Evolutionary conservation across 2,888 invertebrate species (phyloP), one percentile per base, ranked within the genome.

Genomic region (Chorisops tibialis): DNA sequence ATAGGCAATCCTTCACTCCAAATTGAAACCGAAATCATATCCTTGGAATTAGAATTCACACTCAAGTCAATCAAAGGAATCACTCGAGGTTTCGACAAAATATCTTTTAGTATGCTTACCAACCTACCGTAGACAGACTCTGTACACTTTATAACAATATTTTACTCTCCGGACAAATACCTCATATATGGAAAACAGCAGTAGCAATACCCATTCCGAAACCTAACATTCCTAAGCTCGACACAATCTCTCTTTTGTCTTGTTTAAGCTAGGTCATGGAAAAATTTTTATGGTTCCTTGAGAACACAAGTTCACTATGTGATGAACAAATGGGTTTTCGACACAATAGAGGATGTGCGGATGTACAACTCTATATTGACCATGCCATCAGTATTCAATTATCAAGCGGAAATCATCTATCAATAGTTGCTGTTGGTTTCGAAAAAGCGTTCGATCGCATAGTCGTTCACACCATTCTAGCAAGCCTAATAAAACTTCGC

Each of bases 401-500:
- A 30, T 63, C 60, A 14, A 54, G 18, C 19, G 45, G 24, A 59
- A 63, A 63, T 61, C 52, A 64, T 47, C 45, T 63, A 24, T 60
- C 59, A 54, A 63, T 64, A 7, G 14, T 61, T 39, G 39, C 61
- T 38, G 60, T 63, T 47, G 65, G 65, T 59, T 66, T 66, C 48
- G 63, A 58, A 58, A 64, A 47, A 51, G 62, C 62, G 7, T 66
- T 64, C 38, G 63, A 63, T 37, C 63, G 61, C 49, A 62, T 65
- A 7, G 61, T 54, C 4, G 24, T 50, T 12, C 63, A 64, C 24
- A 16, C 60, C 2, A 48, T 66, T 16, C 30, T n/a, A n/a, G n/a
- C 64, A 2, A 54, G 62, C 1, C 54, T 63, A 54, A 50, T 66
- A 18, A 56, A 41, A 22, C 63, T 62, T 60, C 48, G 49, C 35